These are phyloP conservation scores for Zoanthus solanderi DNA, from an alignment of 92 coral and sea anemone species.

Conservation along the genomic window DNA sequence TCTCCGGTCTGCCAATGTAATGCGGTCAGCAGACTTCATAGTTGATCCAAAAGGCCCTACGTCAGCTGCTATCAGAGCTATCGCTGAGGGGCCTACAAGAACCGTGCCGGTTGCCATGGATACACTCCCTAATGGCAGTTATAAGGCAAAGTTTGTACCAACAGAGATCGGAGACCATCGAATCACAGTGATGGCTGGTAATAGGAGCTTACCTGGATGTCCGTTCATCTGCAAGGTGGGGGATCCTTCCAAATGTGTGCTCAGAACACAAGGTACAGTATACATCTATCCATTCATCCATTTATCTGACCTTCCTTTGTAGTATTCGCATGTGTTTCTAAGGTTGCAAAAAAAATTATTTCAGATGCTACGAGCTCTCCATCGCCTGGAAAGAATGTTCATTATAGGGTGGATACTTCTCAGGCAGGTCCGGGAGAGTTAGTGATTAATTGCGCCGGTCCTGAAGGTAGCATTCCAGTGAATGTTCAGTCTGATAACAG, in stretches of 20 bases:
- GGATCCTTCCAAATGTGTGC: slow-evolving; percentile 80
- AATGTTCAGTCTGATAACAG: slow-evolving; percentile 79
- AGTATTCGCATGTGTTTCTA: background rate
- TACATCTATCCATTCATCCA: background rate
- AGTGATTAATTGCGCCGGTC: slow-evolving; percentile 89
- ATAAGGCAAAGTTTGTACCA: slow-evolving; percentile 77
- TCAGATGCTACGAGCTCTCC: slow-evolving; percentile 74
- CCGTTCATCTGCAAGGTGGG: slow-evolving; percentile 94
- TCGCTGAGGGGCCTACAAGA: slow-evolving; percentile 81
- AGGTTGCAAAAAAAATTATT: background rate
- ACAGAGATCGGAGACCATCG: slow-evolving; percentile 92
- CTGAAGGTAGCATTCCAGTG: slow-evolving; percentile 85
- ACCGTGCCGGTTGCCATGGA: slow-evolving; percentile 69
- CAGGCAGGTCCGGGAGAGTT: slow-evolving; percentile 94
- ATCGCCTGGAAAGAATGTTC: slow-evolving; percentile 78
- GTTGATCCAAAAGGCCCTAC: slow-evolving; percentile 75
- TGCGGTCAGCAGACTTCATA: slow-evolving; percentile 86
- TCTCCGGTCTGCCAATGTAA: slow-evolving; percentile 77
- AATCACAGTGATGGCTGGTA: slow-evolving; percentile 83
- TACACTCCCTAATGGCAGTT: slow-evolving; percentile 70
- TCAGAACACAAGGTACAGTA: slow-evolving; percentile 63
- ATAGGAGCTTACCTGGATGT: slow-evolving; percentile 82
- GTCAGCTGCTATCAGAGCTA: slow-evolving; percentile 81
- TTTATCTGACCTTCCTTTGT: background rate
- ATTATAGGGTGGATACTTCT: slow-evolving; percentile 93